A percentile compares a stretch with the other conserved stretches of the same genome.
Conservation (phyloP, 2,113 vertebrate species). For the Leucosticte australis region DNA sequence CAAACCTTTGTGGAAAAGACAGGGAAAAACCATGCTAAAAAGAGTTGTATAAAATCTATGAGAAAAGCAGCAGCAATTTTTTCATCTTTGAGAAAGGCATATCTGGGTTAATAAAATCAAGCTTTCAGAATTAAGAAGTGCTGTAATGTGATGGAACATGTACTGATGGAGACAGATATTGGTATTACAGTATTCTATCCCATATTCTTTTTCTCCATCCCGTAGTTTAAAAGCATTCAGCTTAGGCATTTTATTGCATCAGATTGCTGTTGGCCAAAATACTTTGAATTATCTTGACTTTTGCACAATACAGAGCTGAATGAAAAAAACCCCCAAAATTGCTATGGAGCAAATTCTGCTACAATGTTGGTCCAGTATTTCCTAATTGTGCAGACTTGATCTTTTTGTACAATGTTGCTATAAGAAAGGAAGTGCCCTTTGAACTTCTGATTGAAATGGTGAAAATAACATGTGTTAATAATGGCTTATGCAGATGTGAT, state of each 20-base stretch:
- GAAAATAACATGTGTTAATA: conserved; percentile 13
- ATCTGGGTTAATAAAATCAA: neutral
- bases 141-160: neutral
- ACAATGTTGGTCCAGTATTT: neutral
- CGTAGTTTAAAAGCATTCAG: neutral
- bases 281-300: neutral
- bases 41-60: neutral
- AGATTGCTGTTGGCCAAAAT: neutral
- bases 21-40: neutral
- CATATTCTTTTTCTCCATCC: neutral
- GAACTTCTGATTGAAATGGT: neutral
- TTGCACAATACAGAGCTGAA: neutral
- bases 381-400: neutral
- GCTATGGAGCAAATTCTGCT: neutral
- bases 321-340: neutral
- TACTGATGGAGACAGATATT: neutral
- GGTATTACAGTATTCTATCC: neutral
- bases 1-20: neutral
- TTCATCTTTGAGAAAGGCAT: neutral
- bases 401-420: neutral
- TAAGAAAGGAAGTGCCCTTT: conserved; percentile 27
- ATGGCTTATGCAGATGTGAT: conserved; percentile 16
- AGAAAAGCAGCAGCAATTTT: neutral
- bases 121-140: neutral
- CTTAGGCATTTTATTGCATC: neutral